Percentiles rank a stretch among this genome's conserved stretches.
Conservation (phyloP, 2,113 vertebrate genomes). For the Columba livia region DNA sequence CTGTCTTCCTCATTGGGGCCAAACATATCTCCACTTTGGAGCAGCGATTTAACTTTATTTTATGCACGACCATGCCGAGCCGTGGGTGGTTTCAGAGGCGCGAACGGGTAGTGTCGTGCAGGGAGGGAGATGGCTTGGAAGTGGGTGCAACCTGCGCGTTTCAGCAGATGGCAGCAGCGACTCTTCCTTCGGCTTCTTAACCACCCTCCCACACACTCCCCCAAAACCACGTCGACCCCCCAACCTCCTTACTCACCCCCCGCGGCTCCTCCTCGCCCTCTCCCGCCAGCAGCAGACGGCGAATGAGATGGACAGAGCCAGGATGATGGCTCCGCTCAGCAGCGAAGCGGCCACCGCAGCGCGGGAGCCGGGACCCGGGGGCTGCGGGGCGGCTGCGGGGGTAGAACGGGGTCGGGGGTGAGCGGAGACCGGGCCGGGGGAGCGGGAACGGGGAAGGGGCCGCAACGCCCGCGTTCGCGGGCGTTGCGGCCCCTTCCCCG, state of each 20-base stretch:
- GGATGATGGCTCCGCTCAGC: constrained; percentile 81
- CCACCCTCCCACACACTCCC: no score
- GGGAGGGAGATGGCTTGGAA: no score
- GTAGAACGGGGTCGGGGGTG: neutral
- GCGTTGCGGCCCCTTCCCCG: no score
- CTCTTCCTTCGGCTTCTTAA: neutral
- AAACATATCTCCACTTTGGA: neutral
- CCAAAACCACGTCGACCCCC: rapidly evolving
- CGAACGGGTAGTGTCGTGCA: no score
- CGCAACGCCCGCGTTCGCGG: no score
- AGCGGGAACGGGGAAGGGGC: neutral
- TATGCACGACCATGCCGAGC: rapidly evolving
- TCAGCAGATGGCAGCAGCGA: constrained; percentile 19
- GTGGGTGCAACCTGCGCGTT: neutral
- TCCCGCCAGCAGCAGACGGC: constrained; percentile 81
- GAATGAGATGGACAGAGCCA: constrained; percentile 82
- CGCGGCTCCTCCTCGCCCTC: constrained; percentile 42
- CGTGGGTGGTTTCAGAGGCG: neutral
- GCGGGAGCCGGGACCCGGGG: constrained; percentile 71
- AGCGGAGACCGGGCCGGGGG: neutral
- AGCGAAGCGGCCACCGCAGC: constrained; percentile 80
- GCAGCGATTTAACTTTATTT: neutral
- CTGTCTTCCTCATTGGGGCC: rapidly evolving
- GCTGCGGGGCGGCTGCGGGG: constrained; percentile 73
- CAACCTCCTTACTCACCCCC: neutral